Conservation (phyloP, 2,797 vertebrate genomes). For the Bucorvus abyssinicus region DNA sequence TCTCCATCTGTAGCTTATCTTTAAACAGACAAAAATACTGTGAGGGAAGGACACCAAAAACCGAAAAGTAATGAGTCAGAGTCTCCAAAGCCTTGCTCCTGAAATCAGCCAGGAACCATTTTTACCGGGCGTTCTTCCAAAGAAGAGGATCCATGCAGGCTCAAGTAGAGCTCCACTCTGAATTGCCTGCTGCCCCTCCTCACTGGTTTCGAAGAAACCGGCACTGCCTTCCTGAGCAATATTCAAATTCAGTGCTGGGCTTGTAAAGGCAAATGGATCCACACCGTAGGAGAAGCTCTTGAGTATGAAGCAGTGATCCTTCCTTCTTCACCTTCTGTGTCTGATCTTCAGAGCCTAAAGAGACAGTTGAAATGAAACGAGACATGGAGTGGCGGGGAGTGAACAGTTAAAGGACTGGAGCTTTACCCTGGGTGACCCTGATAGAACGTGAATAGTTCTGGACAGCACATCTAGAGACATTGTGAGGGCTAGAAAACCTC, state of each 20-base stretch:
- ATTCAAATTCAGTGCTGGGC: too few species aligned
- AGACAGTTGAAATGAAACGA: background rate
- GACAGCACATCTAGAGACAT: too few species aligned
- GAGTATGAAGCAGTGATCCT: background rate
- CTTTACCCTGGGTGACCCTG: background rate
- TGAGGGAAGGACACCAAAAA: background rate
- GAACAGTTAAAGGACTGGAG: background rate
- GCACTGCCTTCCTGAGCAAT: background rate
- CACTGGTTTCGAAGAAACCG: background rate
- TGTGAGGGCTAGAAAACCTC: too few species aligned
- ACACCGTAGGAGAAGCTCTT: background rate
- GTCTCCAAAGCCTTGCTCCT: background rate
- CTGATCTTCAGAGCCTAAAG: background rate
- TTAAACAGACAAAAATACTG: background rate
- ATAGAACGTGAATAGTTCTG: background rate
- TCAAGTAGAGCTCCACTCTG: background rate
- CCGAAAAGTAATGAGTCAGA: background rate
- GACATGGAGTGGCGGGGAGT: background rate
- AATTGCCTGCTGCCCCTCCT: background rate
- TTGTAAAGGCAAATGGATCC: background rate
- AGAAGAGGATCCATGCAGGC: background rate
- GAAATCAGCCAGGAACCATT: background rate
- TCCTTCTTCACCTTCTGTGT: background rate
- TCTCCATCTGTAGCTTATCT: too few species aligned
- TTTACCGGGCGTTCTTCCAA: background rate